Percentiles rank a stretch among this genome's conserved stretches.
These are phyloP conservation scores for Sceloporus undulatus DNA, from an alignment of 2,113 vertebrate genomes.

Conservation along the genomic window DNA sequence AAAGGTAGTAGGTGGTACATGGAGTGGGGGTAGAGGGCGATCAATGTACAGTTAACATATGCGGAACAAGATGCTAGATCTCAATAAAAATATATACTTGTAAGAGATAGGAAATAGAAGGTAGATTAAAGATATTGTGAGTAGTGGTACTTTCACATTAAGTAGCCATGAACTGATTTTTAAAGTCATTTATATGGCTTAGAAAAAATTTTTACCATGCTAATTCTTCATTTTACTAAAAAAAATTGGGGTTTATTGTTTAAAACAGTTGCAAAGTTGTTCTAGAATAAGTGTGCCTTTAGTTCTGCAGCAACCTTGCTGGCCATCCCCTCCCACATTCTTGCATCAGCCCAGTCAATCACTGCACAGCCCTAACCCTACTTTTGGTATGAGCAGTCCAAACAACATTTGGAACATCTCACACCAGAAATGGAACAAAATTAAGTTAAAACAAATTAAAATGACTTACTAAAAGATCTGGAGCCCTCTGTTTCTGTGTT, in stretches of 20 bases:
- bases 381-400: too few species aligned
- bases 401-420: too few species aligned
- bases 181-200: background rate
- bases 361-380: too few species aligned
- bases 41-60: background rate
- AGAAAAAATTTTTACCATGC: too few species aligned
- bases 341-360: too few species aligned
- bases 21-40: background rate
- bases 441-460: too few species aligned
- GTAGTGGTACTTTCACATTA: background rate
- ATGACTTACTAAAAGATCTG: too few species aligned
- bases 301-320: background rate
- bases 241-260: background rate
- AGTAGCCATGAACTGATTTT: background rate
- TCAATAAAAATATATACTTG: background rate
- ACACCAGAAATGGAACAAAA: too few species aligned
- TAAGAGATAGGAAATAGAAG: background rate
- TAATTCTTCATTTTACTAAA: background rate
- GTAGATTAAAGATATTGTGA: background rate
- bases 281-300: background rate
- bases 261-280: background rate
- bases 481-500: too few species aligned
- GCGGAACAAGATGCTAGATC: background rate
- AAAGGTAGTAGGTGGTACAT: background rate
- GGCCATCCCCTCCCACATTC: too few species aligned